phyloP scores from a whole-genome alignment of 2,888 invertebrate species.

The Sturmia bella region DNA sequence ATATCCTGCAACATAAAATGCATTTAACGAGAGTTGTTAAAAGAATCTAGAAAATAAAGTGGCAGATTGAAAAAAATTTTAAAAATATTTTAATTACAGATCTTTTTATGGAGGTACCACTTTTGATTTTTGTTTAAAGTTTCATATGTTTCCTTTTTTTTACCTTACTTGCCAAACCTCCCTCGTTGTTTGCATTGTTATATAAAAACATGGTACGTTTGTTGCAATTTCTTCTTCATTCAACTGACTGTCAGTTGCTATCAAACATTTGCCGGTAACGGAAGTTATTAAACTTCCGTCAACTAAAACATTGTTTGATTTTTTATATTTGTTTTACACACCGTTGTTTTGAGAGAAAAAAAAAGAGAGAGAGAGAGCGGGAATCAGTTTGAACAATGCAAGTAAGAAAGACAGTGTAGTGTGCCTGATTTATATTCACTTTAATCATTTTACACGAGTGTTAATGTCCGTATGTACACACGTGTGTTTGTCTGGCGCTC shows the following conservation, averaged over 20 bases:
- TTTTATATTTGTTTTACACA: neutral
- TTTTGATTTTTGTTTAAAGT: neutral
- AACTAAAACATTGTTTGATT: conserved; percentile 12
- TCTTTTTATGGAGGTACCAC: too few relatives aligned
- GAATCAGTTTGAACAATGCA: neutral
- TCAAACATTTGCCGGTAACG: conserved; percentile 64
- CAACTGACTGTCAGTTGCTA: conserved; percentile 52
- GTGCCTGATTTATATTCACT: conserved; percentile 17
- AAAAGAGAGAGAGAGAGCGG: neutral
- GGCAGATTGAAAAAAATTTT: too few relatives aligned
- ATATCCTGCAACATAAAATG: conserved; percentile 18
- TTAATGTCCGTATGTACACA: neutral
- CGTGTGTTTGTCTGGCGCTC: neutral
- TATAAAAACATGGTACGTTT: conserved; percentile 9
- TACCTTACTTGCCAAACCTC: neutral
- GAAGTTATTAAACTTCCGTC: conserved; percentile 57
- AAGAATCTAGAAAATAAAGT: too few relatives aligned
- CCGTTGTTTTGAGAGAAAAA: neutral
- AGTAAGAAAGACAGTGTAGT: neutral
- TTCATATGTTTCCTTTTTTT: neutral
- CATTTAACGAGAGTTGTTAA: neutral
- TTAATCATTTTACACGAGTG: conserved; percentile 18
- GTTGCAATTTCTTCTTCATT: conserved; percentile 19
- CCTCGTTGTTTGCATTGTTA: neutral
- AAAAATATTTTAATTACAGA: too few relatives aligned